Conservation (phyloP, 64 coral and sea anemone genomes). For the Actinia equina region DNA sequence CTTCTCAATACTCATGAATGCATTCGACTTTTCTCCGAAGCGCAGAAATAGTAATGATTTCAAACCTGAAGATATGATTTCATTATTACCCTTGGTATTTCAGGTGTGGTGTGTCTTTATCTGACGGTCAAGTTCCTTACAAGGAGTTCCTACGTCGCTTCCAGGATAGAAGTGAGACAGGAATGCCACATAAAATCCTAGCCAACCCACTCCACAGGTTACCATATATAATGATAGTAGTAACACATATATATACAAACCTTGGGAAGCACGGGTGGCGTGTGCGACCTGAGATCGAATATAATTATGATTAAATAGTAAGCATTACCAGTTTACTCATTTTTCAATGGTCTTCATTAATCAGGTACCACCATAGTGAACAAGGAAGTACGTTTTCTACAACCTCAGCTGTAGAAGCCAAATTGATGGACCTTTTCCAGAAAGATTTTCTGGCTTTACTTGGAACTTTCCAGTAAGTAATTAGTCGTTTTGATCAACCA, state of each 20-base stretch:
- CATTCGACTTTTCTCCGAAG: too few relatives aligned
- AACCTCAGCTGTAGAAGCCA: slow-evolving; percentile 91
- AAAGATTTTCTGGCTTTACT: slow-evolving; percentile 91
- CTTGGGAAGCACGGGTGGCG: too few relatives aligned
- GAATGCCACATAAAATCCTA: slow-evolving; percentile 95
- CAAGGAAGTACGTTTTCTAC: slow-evolving; percentile 84
- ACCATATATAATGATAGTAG: background rate
- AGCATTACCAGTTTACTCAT: background rate
- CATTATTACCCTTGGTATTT: background rate
- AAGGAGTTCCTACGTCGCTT: slow-evolving; percentile 97
- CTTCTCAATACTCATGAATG: too few relatives aligned
- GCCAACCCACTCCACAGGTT: slow-evolving; percentile 98
- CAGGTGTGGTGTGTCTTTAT: slow-evolving; percentile 75
- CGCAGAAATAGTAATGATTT: too few relatives aligned
- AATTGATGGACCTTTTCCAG: slow-evolving; percentile 90
- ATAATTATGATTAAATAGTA: too few relatives aligned
- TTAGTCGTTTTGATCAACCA: background rate
- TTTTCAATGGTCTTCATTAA: background rate
- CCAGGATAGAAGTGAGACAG: slow-evolving; percentile 88
- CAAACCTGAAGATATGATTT: too few relatives aligned
- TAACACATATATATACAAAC: too few relatives aligned
- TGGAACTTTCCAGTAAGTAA: slow-evolving; percentile 96
- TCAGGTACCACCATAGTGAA: slow-evolving; percentile 91
- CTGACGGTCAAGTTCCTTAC: slow-evolving; percentile 80
- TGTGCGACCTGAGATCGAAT: too few relatives aligned